Evolutionary conservation across 2,888 invertebrate genomes (phyloP).

Genomic region (Peribatodes rhomboidaria): DNA sequence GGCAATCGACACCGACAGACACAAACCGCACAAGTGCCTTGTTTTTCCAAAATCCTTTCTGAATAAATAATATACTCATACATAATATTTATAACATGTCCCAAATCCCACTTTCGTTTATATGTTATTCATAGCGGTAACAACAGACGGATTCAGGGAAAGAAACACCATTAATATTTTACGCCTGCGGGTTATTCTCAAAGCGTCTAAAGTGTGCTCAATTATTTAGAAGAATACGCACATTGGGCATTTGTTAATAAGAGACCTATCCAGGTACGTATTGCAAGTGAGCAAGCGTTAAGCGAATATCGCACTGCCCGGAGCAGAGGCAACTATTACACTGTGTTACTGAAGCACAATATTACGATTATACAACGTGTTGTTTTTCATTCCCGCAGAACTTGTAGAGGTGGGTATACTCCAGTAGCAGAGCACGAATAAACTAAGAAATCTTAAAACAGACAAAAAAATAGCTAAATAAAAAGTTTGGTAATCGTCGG

Average conservation of each 20-base stretch:
- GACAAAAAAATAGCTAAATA: too few relatives aligned
- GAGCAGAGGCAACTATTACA: too few relatives aligned
- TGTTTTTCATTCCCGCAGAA: too few relatives aligned
- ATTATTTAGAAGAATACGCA: slow-evolving; percentile 62
- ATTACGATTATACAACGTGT: too few relatives aligned
- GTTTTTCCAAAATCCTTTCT: slow-evolving; percentile 5
- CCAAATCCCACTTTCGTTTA: slow-evolving; percentile 30
- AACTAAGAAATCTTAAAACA: too few relatives aligned
- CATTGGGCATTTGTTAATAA: slow-evolving; percentile 59
- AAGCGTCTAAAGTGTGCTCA: slow-evolving; percentile 55
- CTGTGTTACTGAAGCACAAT: too few relatives aligned
- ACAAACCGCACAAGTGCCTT: background rate
- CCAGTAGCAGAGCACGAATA: too few relatives aligned
- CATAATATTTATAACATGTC: slow-evolving; percentile 16
- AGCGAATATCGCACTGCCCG: too few relatives aligned
- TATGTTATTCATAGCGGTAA: slow-evolving; percentile 48
- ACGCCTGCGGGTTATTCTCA: slow-evolving; percentile 49
- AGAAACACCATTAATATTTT: slow-evolving; percentile 59
- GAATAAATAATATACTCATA: slow-evolving; percentile 11
- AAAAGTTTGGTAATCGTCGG: too few relatives aligned
- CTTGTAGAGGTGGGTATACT: too few relatives aligned
- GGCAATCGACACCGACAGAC: slow-evolving; percentile 5
- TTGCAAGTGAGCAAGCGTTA: background rate
- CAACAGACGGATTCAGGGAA: slow-evolving; percentile 49
- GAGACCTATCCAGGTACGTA: slow-evolving; percentile 33